Percentiles rank a stretch among this genome's conserved stretches.
Evolutionary conservation across 2,797 vertebrate species (phyloP).

Genomic region (Bucorvus abyssinicus): DNA sequence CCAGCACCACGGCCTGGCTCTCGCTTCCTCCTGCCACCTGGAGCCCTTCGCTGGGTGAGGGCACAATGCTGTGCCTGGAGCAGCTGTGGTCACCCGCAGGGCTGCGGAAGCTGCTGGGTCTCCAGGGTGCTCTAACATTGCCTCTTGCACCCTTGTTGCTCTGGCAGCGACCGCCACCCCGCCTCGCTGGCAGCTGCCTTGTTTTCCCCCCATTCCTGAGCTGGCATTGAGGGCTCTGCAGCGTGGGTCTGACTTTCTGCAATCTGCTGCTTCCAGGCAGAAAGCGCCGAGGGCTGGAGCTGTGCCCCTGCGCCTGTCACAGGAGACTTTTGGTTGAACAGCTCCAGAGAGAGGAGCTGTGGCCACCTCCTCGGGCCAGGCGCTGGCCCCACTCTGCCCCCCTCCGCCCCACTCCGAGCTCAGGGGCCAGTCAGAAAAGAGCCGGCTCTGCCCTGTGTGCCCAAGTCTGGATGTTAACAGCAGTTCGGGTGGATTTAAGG

Average conservation of each 20-base stretch:
- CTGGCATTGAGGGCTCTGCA: not conserved
- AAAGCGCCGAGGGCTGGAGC: not conserved
- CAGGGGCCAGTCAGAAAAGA: not conserved
- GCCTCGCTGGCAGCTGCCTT: not conserved
- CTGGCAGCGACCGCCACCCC: not conserved
- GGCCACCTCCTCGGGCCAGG: fast-evolving
- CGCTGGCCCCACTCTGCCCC: not conserved
- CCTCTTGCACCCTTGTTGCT: not conserved
- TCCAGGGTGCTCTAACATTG: fast-evolving
- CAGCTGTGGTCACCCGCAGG: fast-evolving
- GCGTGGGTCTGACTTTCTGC: not conserved
- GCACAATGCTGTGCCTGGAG: fast-evolving
- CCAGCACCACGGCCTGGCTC: fast-evolving
- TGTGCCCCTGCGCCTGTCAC: not conserved
- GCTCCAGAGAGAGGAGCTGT: not conserved
- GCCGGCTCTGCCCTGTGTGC: not conserved
- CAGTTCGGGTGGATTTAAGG: not conserved
- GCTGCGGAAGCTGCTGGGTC: not conserved
- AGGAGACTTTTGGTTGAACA: not conserved
- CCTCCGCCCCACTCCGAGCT: not conserved
- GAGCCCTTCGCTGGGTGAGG: not conserved
- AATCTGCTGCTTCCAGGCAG: not conserved
- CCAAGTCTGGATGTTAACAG: fast-evolving
- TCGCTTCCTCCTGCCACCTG: fast-evolving
- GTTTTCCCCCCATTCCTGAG: not conserved